A percentile compares a stretch with the other conserved stretches of the same genome.
Conservation (phyloP, 2,113 vertebrate species). For the Tachysurus vachellii region DNA sequence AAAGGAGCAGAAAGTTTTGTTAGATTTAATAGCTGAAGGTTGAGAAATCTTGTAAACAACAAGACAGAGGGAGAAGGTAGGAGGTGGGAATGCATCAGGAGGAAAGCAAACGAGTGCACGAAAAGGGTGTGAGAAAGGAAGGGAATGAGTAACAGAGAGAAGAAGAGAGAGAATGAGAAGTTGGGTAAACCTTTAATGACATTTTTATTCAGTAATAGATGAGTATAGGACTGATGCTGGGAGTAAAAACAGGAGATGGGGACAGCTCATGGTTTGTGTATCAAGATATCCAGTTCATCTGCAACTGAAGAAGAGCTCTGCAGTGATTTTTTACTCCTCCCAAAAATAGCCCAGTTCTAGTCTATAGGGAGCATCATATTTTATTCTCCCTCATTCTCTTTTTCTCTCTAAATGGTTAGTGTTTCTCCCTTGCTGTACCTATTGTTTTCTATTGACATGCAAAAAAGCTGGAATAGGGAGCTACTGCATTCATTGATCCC, state of each 20-base stretch:
- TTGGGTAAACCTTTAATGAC: neutral
- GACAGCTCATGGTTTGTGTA: neutral
- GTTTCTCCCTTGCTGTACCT: conserved; percentile 20
- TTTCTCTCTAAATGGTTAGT: conserved; percentile 3
- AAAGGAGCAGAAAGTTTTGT: neutral
- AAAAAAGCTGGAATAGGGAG: conserved; percentile 19
- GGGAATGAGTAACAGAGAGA: neutral
- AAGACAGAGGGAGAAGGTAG: conserved; percentile 17
- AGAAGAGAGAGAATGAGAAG: neutral
- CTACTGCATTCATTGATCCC: conserved; percentile 31
- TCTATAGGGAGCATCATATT: conserved; percentile 41
- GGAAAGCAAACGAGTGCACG: neutral
- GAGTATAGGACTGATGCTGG: neutral
- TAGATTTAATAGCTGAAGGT: neutral
- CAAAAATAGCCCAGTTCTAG: conserved; percentile 39
- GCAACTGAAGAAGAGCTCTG: conserved; percentile 35
- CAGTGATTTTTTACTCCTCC: conserved; percentile 41
- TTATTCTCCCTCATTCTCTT: conserved; percentile 8
- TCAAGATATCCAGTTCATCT: conserved; percentile 10
- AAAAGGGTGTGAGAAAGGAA: neutral
- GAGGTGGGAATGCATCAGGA: conserved; percentile 1
- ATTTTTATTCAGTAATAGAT: neutral
- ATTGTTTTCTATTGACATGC: conserved; percentile 21
- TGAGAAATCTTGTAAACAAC: neutral
- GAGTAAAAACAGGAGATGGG: neutral